Conservation (phyloP, 2,113 vertebrate genomes). For the Pagrus major region DNA sequence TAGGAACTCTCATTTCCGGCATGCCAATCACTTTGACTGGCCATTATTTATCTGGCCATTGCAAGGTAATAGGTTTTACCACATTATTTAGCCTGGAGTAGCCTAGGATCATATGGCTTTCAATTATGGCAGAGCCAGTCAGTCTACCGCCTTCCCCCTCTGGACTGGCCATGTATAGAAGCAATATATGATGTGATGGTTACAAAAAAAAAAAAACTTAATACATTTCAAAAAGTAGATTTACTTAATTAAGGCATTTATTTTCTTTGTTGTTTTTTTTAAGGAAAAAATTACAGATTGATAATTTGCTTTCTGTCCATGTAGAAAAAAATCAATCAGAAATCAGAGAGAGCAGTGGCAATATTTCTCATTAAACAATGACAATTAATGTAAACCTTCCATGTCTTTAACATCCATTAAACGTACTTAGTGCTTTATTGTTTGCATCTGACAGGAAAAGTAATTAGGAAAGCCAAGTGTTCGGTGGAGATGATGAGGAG, state of each 20-base stretch:
- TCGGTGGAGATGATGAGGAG: background rate
- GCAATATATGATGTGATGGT: background rate
- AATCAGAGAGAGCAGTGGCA: too few species aligned
- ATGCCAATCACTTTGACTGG: conserved; percentile 48
- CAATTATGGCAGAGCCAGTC: background rate
- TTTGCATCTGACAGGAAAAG: background rate
- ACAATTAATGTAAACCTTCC: background rate
- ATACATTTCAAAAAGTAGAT: background rate
- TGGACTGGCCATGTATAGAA: background rate
- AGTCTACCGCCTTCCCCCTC: background rate
- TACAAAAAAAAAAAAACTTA: background rate
- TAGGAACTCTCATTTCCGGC: conserved; percentile 51
- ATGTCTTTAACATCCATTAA: background rate
- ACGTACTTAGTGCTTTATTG: background rate
- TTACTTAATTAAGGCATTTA: background rate
- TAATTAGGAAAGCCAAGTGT: background rate
- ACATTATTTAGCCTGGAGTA: conserved; percentile 13
- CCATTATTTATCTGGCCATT: conserved; percentile 22
- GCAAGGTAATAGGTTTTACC: conserved; percentile 25
- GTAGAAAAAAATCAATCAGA: background rate
- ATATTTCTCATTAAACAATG: too few species aligned
- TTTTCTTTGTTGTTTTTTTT: background rate
- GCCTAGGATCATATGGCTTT: conserved; percentile 12
- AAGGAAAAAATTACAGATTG: background rate
- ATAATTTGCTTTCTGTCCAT: background rate